Base-by-base conservation (phyloP, 2,888 invertebrate species). In the Melinaea menophilus region DNA sequence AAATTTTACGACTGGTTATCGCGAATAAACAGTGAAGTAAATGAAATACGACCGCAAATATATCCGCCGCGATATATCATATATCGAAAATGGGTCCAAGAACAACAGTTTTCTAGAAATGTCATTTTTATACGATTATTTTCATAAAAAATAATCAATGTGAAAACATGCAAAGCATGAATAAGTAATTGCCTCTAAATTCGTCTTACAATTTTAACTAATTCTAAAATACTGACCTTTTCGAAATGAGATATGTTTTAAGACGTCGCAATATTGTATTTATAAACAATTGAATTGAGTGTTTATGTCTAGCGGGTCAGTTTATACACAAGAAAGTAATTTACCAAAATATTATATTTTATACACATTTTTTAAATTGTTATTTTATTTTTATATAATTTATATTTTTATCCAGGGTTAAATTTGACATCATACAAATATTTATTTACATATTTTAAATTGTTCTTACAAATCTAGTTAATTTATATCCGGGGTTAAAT, bases 1-100 rank as follows among this genome's bases (percentile, higher is more conserved):
- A 65, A 56, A 63, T 56, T 59, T 73, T 79, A 74, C 74, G 74
- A 74, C 69, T 73, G 75, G 79, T 82, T 79, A 82, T 81, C 79
- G 75, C 74, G 78, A 77, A 81, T 82, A 81, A 80, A 81, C 79
- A 82, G 75, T 73, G 71, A 71, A 76, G 75, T 75, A 79, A 81
- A 80, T 70, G 67, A 69, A 68, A 79, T 80, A 77, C 68, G 75
- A 73, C 74, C 77, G 74, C 77, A 79, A 82, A 80, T 78, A 78
- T 75, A 78, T 75, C 73, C 71, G 65, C 63, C 67, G 61, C 71
- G 69, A 75, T 76, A 76, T 78, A 77, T 79, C 77, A 77, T 74
- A 76, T 77, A 78, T 79, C 75, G 79, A 75, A 75, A 79, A 79
- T 75, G 73, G 73, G 69, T 59, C 69, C 37, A 12, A 59, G 66